Evolutionary conservation across 2,797 vertebrate species (phyloP), one percentile per base, ranked within the genome.

Genomic region (Urosaurus nigricauda): DNA sequence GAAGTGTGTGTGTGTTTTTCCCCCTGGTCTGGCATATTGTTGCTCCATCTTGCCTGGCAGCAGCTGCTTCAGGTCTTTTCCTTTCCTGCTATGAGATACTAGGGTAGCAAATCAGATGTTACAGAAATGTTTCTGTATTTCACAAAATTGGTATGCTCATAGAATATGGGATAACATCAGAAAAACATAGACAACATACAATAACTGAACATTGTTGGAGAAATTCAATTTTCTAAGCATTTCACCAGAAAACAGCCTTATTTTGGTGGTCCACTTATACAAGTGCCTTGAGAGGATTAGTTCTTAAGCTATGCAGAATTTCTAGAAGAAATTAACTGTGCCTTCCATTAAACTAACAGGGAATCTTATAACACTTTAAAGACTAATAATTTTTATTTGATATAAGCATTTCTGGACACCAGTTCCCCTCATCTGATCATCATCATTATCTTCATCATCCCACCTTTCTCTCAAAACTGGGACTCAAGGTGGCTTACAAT

Each of bases 141-240:
- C 81, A 70, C 80, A 89, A 89, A 65, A 88, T 71, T 89, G 80
- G 88, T 70, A 19, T 5, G 84, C 68, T 60, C 19, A 63, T 9
- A 89, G 71, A 92, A 84, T 0, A 51, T 79, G 3, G 90, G 68
- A 87, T 56, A 80, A 56, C 75, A 58, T 77, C 24, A 83, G 84
- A 60, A 87, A n/a, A 26, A 87, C 51, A 65, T 32, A 56, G n/a
- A 26, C 37, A 82, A 60, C 63, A 74, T 35, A 79, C 19, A 37
- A 21, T 2, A 79, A 81, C 74, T 70, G 74, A 91, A 0, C 83
- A 85, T 56, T 47, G 85, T 74, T 4, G 70, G 85, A 75, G 37
- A 89, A 7, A 68, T 35, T 47, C 65, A 47, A 0, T 0, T 29
- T 71, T 60, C 17, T 60, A 56, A 87, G 84, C 56, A 6, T 47